Evolutionary conservation across 2,113 vertebrate genomes (phyloP), one percentile per base, ranked within the genome.

Genomic region (Urocynchramus pylzowi): DNA sequence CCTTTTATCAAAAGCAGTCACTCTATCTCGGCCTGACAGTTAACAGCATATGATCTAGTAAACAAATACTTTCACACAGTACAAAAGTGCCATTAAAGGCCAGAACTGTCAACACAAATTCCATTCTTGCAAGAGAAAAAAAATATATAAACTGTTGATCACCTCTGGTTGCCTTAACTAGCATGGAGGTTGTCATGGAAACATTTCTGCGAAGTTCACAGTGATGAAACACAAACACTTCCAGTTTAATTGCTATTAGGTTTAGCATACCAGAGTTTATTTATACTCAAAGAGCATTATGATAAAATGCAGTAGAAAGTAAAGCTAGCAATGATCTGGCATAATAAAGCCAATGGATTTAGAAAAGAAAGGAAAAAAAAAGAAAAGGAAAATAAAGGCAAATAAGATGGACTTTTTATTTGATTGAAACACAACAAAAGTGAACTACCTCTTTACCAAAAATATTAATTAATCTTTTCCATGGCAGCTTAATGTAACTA

Each of bases 41-140:
- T 98, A 98, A 98, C 98, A 98, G 98, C 98, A 98, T 98, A 99
- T 98, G 98, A 99, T 99, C 98, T 95, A 97, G 98, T 99, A 99
- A 99, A 99, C 99, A 99, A 99, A 99, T 99, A 99, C 98, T 98
- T 99, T 98, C 98, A 98, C 97, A 97, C 95, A 94, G 98, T 98
- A 98, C 98, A 98, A 99, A 99, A 99, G 98, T 99, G 98, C 98
- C 98, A 99, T 99, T 99, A 99, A 99, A 99, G 99, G 99, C 99
- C 99, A 99, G 98, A 99, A 99, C 99, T 99, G 99, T 99, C 99
- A 99, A 99, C 98, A 99, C 98, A 99, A 98, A 99, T 99, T 99
- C 98, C 98, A 99, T 98, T 99, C 98, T 99, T 98, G 98, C 96
- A 97, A 95, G 95, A 97, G 96, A 95, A 95, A 97, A 97, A 97